Base-by-base conservation (phyloP, 2,113 vertebrate species). In the Cariama cristata region DNA sequence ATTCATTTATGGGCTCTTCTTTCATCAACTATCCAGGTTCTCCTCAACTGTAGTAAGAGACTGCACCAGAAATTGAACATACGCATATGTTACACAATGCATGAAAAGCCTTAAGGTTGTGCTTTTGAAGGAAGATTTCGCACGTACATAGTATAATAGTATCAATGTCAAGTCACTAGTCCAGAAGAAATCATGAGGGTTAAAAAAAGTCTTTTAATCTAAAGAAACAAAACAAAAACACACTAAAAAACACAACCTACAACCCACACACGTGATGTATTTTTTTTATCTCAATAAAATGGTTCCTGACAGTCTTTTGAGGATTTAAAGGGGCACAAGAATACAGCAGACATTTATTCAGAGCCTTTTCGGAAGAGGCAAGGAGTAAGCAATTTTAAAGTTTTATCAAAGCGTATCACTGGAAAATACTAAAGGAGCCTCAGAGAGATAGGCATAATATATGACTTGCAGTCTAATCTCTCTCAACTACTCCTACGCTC, bases 1-100 rank as follows among this genome's bases (percentile, higher is more conserved):
- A 91, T 85, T 96, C 60, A 93, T 73, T 92, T 94, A 91, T 44
- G 47, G 79, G 72, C 82, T 96, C 72, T 77, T 92, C 79, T 69
- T 93, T 90, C 93, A 93, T 76, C 85, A 94, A 21, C 87, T 93
- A 33, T 86, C 82, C 85, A 94, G 66, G 38, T 69, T 95, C 62
- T 95, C 81, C 90, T 93, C 67, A 94, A 88, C n/a, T 74, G 79
- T 16, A 69, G 38, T 35, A 90, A 84, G 50, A 86, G 38, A 94
- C 63, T 86, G 55, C 10, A 15, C 82, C 88, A 91, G 59, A 93
- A 97, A 93, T 30, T 17, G 59, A 92, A 88, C n/a, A 90, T 13
- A 86, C 4, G 45, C 20, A 53, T 19, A 40, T 7, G 26, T 88
- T 92, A 94, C 50, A 83, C 7, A 2, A 27, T 9, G 47, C 47